These are phyloP conservation scores for Micromys minutus DNA, from an alignment of 2,113 vertebrate genomes.

Conservation along the genomic window DNA sequence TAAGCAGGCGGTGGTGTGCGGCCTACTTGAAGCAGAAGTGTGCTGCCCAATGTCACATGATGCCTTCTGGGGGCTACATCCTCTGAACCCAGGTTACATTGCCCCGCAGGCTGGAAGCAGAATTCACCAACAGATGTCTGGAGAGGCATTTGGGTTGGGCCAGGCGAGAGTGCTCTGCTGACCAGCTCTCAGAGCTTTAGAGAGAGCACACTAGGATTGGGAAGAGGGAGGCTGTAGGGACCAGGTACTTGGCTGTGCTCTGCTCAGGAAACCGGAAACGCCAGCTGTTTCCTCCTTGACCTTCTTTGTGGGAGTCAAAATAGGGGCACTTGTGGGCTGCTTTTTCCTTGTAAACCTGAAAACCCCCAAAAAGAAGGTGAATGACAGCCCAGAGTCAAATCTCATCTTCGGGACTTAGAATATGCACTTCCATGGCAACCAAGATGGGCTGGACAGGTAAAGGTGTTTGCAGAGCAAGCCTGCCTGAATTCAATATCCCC, in stretches of 20 bases:
- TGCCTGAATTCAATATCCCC: not conserved
- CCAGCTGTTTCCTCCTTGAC: not conserved
- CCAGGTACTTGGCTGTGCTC: not conserved
- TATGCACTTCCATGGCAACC: not conserved
- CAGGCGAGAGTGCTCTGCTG: not conserved
- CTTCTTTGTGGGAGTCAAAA: not conserved
- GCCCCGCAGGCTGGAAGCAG: not conserved
- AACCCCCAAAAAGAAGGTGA: not conserved
- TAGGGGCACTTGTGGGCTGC: not conserved
- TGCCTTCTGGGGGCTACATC: not conserved
- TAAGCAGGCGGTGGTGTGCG: not conserved
- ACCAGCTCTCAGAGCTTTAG: not conserved
- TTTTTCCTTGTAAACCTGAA: constrained; percentile 17
- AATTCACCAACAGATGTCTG: not conserved
- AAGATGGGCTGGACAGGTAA: not conserved
- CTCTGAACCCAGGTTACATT: not conserved
- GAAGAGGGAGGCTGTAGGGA: not conserved
- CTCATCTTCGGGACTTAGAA: constrained; percentile 5
- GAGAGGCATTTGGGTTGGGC: not conserved
- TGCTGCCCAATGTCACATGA: not conserved
- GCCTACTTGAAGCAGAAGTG: constrained; percentile 74
- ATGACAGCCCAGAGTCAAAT: not conserved
- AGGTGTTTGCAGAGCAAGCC: not conserved
- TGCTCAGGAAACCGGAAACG: not conserved
- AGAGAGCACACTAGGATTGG: not conserved